Conservation (phyloP, 2,113 vertebrate genomes). For the Nipponia nippon region DNA sequence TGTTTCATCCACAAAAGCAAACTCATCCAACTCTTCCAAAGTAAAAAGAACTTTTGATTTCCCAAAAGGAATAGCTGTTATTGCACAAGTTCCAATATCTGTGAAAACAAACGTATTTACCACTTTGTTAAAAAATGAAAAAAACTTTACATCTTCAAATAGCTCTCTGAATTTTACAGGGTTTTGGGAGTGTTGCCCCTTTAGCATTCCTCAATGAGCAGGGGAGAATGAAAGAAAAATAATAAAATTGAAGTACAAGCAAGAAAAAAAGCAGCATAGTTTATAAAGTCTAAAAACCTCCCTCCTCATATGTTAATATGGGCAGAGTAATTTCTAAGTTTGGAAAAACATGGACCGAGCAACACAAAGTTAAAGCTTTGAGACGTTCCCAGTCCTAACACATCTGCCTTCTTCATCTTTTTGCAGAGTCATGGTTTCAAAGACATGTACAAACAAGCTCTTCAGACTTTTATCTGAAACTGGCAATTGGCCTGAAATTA, state of each 20-base stretch:
- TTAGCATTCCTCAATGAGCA: neutral
- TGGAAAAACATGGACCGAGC: neutral
- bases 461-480: neutral
- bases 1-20: conserved; percentile 91
- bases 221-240: fast-evolving
- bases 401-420: fast-evolving
- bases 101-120: conserved; percentile 23
- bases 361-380: neutral
- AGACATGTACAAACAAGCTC: neutral
- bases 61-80: conserved; percentile 97
- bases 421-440: neutral
- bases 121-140: neutral
- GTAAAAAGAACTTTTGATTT: conserved; percentile 99
- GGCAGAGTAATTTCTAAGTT: neutral
- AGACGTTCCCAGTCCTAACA: neutral
- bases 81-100: conserved; percentile 94
- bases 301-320: neutral
- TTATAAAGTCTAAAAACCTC: neutral
- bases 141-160: neutral
- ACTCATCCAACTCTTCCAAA: conserved; percentile 94
- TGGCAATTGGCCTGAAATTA: neutral
- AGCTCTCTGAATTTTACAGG: neutral
- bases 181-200: neutral
- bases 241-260: fast-evolving
- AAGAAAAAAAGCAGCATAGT: neutral